Evolutionary conservation across 1,140 invertebrate species (phyloP), one percentile per base, ranked within the genome.

Genomic region (Andricus grossulariae): DNA sequence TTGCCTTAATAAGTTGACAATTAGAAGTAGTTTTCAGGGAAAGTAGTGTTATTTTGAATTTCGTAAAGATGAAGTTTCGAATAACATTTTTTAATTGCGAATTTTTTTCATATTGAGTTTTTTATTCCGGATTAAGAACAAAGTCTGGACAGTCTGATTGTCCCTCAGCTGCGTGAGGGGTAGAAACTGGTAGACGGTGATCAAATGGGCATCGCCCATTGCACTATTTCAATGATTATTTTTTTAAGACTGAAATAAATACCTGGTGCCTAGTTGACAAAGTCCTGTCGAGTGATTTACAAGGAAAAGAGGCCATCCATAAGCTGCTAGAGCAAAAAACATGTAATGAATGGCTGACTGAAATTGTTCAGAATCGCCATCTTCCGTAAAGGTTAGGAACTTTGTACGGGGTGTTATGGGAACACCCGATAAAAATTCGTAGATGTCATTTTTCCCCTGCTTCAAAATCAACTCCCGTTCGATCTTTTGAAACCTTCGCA

Each of bases 261-360:
- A 96, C 94, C 93, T 94, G 54, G 95, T 93, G 81, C 95, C 94
- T 16, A 98, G 90, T 82, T 94, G 93, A 89, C 96, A 97, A 71
- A 96, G 90, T 39, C 94, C 96, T n/a, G 93, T 93, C 19, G 94
- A 93, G 82, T 95, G 93, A 70, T 94, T 94, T 89, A 97, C 93
- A 76, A 98, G 92, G 84, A 95, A 97, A 90, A 97, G 94, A n/a
- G 97, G 97, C 97, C 97, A 98, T 16, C 97, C 97, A 88, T 98
- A 98, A 75, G 96, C 96, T 19, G 95, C 95, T 10, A 97, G 93
- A n/a, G 96, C 96, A 86, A 96, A 98, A 84, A 96, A 94, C 94
- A 97, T 97, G 84, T 95, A 98, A 89, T 97, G 95, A 73, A 97
- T 95, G 39, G 97, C 95, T 60, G 93, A 93, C 85, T 95, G 94